Evolutionary conservation across 2,797 vertebrate species (phyloP).

Genomic region (Parauchenoglanis ngamensis): DNA sequence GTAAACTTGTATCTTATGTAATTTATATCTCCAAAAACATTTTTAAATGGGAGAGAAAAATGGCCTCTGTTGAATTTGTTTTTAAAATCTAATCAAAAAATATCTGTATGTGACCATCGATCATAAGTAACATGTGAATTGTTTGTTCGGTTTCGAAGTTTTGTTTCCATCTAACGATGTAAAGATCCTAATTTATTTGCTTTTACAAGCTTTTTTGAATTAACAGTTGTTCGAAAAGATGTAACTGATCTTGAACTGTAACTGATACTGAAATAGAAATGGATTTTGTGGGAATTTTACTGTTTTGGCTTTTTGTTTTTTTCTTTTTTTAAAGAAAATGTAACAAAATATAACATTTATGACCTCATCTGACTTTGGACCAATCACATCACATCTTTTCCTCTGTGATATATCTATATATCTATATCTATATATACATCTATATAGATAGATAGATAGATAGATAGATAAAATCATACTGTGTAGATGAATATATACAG

Average conservation of each 20-base stretch:
- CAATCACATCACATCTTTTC: slow-evolving; percentile 32
- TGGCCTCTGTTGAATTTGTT: neutral
- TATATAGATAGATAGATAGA: neutral
- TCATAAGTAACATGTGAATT: neutral
- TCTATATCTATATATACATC: neutral
- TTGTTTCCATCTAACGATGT: neutral
- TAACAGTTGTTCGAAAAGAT: neutral
- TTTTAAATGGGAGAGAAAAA: neutral
- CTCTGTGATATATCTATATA: slow-evolving; percentile 3
- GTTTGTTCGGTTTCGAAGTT: neutral
- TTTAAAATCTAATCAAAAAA: neutral
- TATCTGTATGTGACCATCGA: neutral
- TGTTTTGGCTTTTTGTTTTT: neutral
- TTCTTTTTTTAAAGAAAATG: neutral
- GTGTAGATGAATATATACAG: slow-evolving; percentile 54
- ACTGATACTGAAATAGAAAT: neutral
- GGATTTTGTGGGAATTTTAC: neutral
- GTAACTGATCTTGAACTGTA: neutral
- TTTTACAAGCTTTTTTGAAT: neutral
- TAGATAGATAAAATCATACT: neutral
- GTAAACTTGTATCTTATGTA: slow-evolving; percentile 50
- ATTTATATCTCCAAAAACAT: slow-evolving; percentile 41
- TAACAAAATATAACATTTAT: slow-evolving; percentile 21
- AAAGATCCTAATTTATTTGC: neutral
- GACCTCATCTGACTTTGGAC: slow-evolving; percentile 40